Evolutionary conservation across 2,113 vertebrate species (phyloP).

Genomic region (Pygoscelis antarcticus): DNA sequence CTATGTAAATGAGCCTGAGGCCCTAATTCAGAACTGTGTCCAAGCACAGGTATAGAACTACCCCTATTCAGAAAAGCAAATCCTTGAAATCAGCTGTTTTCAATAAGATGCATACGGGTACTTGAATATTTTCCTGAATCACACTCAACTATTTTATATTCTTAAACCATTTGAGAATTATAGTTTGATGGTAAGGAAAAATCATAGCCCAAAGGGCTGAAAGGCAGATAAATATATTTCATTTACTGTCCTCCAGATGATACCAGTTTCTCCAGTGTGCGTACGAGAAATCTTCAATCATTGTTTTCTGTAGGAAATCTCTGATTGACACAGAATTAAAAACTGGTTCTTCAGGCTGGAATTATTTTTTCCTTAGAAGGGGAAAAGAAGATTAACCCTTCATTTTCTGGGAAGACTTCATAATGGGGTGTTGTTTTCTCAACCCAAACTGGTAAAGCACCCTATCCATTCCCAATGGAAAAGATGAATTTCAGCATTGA

Average conservation of each 20-base stretch:
- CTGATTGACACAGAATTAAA: conserved; percentile 34
- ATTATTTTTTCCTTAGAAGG: conserved; percentile 1
- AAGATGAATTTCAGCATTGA: background rate
- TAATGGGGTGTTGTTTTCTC: background rate
- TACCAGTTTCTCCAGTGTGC: background rate
- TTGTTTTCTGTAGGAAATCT: conserved; percentile 17
- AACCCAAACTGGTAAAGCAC: background rate
- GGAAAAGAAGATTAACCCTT: conserved; percentile 3
- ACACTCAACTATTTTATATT: background rate
- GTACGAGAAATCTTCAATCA: background rate
- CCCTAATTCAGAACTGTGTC: background rate
- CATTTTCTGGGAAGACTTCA: background rate
- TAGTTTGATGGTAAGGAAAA: background rate
- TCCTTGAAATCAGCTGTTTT: background rate
- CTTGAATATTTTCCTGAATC: background rate
- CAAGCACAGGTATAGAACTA: background rate
- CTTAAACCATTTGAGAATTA: conserved; percentile 10
- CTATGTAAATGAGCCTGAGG: conserved; percentile 10
- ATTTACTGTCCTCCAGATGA: conserved; percentile 8
- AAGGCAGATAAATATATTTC: conserved; percentile 18
- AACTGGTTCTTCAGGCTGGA: conserved; percentile 10
- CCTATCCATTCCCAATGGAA: background rate
- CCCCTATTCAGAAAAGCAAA: background rate
- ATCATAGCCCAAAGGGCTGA: background rate
- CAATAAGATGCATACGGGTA: background rate